These are phyloP conservation scores for Xenentodon cancila DNA, from an alignment of 2,797 vertebrate genomes.

Conservation along the genomic window DNA sequence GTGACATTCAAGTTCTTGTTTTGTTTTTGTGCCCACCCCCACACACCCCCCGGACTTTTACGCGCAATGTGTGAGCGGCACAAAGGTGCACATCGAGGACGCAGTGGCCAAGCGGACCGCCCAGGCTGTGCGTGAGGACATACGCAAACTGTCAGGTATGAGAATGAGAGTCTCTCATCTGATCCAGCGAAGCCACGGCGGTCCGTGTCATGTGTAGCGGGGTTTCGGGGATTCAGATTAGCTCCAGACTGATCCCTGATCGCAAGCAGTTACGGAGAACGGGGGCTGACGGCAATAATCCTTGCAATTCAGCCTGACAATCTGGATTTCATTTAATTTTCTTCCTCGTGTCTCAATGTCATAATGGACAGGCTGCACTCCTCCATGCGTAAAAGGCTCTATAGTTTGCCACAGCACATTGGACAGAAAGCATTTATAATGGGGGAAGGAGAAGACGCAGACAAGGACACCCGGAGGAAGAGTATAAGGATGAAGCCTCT, in stretches of 20 bases:
- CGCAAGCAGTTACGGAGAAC: conserved; percentile 70
- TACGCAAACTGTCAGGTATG: conserved; percentile 78
- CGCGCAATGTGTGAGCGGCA: conserved; percentile 75
- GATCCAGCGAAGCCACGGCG: conserved; percentile 59
- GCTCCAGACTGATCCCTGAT: conserved; percentile 75
- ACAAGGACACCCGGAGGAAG: conserved; percentile 92
- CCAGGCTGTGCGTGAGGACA: conserved; percentile 73
- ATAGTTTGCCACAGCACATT: conserved; percentile 98
- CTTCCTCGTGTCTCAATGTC: conserved; percentile 71
- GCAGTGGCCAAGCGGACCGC: conserved; percentile 66
- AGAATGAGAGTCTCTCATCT: conserved; percentile 59
- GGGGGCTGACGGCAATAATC: conserved; percentile 58
- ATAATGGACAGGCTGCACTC: conserved; percentile 96
- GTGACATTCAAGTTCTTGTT: conserved; percentile 78
- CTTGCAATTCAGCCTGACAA: conserved; percentile 46
- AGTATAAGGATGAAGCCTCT: conserved; percentile 93
- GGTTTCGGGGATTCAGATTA: conserved; percentile 76
- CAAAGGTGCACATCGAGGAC: conserved; percentile 72
- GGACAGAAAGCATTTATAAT: conserved; percentile 93
- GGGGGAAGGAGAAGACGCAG: conserved; percentile 90
- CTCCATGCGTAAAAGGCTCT: conserved; percentile 99
- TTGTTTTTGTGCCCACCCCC: conserved; percentile 6
- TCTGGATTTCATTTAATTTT: conserved; percentile 60
- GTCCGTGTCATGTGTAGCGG: conserved; percentile 77
- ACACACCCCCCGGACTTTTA: conserved; percentile 62